Percentiles rank a stretch among this genome's conserved stretches.
These are phyloP conservation scores for Cebus imitator DNA, from an alignment of 2,113 vertebrate genomes.

Conservation along the genomic window DNA sequence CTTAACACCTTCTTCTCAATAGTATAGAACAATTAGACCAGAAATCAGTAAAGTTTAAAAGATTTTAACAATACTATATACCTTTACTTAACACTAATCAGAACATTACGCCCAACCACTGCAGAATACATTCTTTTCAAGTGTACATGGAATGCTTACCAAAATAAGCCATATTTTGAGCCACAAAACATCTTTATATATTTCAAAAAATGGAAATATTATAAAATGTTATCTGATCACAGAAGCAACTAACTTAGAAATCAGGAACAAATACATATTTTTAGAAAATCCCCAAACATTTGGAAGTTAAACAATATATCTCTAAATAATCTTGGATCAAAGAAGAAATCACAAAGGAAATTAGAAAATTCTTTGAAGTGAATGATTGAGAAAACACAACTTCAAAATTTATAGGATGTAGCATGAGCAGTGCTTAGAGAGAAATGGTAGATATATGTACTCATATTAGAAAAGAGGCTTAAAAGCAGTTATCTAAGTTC, in stretches of 20 bases:
- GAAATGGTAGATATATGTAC: neutral
- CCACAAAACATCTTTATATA: neutral
- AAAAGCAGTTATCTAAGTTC: neutral
- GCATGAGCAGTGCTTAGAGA: neutral
- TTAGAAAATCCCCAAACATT: neutral
- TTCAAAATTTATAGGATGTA: neutral
- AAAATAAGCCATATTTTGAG: neutral
- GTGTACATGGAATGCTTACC: neutral
- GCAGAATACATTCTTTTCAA: neutral
- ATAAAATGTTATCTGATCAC: neutral
- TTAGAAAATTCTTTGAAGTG: neutral
- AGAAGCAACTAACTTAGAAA: slow-evolving; percentile 17
- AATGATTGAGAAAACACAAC: neutral
- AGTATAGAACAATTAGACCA: neutral
- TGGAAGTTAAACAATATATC: neutral
- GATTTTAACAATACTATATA: neutral
- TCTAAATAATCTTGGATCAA: neutral
- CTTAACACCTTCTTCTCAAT: neutral
- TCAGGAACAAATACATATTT: neutral
- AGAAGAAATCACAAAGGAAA: slow-evolving; percentile 8
- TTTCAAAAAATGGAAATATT: neutral
- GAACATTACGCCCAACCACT: neutral
- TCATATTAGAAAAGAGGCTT: neutral
- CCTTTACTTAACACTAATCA: neutral
- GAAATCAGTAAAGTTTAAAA: neutral